These are phyloP conservation scores for Cyanocitta stelleri DNA, from an alignment of 2,113 vertebrate species.

Conservation along the genomic window DNA sequence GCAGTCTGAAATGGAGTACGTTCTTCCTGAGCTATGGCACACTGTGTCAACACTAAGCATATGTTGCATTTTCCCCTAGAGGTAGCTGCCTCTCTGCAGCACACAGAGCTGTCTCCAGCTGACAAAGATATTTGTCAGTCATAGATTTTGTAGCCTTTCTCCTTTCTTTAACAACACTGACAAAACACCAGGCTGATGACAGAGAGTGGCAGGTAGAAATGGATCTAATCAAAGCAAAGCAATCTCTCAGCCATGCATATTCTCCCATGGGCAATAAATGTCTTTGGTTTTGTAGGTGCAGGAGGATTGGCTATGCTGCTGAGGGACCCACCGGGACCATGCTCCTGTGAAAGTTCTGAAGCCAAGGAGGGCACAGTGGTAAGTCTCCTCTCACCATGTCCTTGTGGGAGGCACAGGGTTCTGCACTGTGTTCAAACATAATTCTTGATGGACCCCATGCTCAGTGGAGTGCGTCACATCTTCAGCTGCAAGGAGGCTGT, in stretches of 20 bases:
- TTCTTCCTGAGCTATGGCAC: neutral
- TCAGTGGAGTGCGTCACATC: fast-evolving
- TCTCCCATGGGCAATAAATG: constrained; percentile 14
- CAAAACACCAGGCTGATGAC: neutral
- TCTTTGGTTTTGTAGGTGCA: constrained; percentile 51
- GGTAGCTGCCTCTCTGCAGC: neutral
- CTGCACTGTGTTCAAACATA: neutral
- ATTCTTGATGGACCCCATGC: neutral
- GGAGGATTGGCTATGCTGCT: neutral
- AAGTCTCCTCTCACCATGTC: neutral
- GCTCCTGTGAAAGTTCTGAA: neutral
- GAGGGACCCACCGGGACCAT: neutral
- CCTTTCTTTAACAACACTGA: neutral
- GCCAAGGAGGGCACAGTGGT: constrained; percentile 22
- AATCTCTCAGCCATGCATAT: neutral
- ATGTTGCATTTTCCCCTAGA: fast-evolving
- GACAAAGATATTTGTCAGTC: neutral
- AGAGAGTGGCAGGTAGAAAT: neutral
- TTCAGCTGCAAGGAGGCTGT: neutral
- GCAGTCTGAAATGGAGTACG: fast-evolving
- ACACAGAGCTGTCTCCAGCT: neutral
- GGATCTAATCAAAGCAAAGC: neutral
- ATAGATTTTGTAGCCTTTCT: neutral
- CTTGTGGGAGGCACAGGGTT: neutral
- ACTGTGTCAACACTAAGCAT: neutral